phyloP scores from a whole-genome alignment of 2,113 vertebrate genomes.

The Calypte anna region DNA sequence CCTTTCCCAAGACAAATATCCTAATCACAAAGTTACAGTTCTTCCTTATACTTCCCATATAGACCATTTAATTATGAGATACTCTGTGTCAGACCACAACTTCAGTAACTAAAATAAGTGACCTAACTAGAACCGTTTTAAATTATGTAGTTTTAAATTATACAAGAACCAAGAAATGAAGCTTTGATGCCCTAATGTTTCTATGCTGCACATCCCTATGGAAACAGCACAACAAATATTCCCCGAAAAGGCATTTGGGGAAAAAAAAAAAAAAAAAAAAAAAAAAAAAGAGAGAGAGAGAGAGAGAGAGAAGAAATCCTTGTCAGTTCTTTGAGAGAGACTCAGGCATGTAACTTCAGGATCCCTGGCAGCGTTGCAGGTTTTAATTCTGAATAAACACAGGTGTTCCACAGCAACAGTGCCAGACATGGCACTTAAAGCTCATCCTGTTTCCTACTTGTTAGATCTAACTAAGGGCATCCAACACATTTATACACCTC shows the following conservation, averaged over 20 bases:
- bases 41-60: neutral
- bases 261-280: neutral
- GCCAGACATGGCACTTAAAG: neutral
- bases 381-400: neutral
- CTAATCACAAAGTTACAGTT: neutral
- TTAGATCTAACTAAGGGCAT: neutral
- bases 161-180: neutral
- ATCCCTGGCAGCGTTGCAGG: neutral
- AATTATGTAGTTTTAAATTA: neutral
- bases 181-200: neutral
- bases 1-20: neutral
- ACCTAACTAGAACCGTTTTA: neutral
- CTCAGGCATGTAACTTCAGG: neutral
- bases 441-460: neutral
- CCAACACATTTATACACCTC: neutral
- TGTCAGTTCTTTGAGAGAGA: neutral
- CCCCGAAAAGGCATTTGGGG: neutral
- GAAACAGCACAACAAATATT: neutral
- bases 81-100: neutral
- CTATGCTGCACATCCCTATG: neutral
- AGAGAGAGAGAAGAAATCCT: neutral
- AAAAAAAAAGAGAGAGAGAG: no score
- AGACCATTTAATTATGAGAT: neutral
- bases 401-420: neutral
- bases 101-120: neutral